phyloP scores from a whole-genome alignment of 2,797 vertebrate genomes.

The Acestrorhynchus altus region DNA sequence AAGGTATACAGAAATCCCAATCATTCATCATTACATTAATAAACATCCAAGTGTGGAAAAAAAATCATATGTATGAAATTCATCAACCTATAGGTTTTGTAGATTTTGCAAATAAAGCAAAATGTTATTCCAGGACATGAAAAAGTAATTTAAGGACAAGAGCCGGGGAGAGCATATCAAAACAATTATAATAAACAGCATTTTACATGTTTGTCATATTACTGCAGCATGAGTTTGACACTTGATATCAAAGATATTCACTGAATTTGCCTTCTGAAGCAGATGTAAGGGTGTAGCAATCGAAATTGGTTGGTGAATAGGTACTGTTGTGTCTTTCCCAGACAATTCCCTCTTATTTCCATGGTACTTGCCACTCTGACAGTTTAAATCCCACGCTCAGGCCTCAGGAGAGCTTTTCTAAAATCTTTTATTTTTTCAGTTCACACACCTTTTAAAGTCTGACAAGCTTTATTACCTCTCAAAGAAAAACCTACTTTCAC shows the following conservation, averaged over 20 bases:
- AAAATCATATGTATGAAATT: not conserved
- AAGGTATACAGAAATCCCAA: conserved; percentile 25
- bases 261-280: not conserved
- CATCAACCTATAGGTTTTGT: not conserved
- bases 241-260: not conserved
- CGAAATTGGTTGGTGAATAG: not conserved
- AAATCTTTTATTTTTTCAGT: not conserved
- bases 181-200: not conserved
- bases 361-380: conserved; percentile 17
- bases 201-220: not conserved
- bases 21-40: not conserved
- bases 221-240: not conserved
- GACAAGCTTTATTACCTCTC: not conserved
- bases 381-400: conserved; percentile 6
- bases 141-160: not conserved
- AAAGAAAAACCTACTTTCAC: not conserved
- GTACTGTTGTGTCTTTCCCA: not conserved
- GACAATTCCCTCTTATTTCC: conserved; percentile 10
- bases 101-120: not conserved
- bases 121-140: not conserved
- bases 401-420: conserved; percentile 1
- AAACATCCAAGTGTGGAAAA: not conserved
- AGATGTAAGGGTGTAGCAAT: not conserved
- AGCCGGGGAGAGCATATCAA: not conserved
- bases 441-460: not conserved